Conservation (phyloP, 2,797 vertebrate species). For the Cirrhinus mrigala region DNA sequence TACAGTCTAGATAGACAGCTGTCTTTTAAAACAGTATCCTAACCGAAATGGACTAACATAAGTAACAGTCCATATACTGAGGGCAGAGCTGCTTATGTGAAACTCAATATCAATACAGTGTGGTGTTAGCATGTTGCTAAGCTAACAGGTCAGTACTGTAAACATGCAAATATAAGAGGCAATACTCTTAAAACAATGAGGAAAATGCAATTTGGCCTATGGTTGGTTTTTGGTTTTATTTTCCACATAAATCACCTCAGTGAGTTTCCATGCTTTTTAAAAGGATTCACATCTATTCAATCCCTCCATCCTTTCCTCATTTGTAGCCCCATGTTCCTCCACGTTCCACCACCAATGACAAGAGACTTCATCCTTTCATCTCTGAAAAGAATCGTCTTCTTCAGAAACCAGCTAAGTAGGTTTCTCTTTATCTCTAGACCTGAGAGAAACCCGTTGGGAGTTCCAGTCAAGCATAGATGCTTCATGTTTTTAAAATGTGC, state of each 20-base stretch:
- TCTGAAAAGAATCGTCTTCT: slow-evolving; percentile 16
- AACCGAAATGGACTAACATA: background rate
- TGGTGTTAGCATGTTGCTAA: background rate
- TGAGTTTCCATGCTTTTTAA: slow-evolving; percentile 5
- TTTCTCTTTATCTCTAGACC: slow-evolving; percentile 36
- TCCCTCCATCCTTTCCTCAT: background rate
- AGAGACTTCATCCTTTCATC: slow-evolving; percentile 41
- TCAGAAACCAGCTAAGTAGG: slow-evolving; percentile 21
- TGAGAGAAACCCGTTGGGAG: slow-evolving; percentile 19
- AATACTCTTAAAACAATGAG: background rate
- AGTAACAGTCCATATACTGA: background rate
- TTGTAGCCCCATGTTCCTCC: slow-evolving; percentile 44
- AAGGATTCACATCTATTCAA: slow-evolving; percentile 36
- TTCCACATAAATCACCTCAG: background rate
- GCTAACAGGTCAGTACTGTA: background rate
- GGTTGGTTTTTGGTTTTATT: slow-evolving; percentile 30
- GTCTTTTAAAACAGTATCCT: background rate
- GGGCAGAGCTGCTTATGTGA: background rate
- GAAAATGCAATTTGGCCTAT: background rate
- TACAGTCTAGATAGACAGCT: background rate
- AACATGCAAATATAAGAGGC: background rate
- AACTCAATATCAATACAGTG: background rate
- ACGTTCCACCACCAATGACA: slow-evolving; percentile 47
- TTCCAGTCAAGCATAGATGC: slow-evolving; percentile 63
- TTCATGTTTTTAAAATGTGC: slow-evolving; percentile 72